These are phyloP conservation scores for Drosophila barbarae DNA, from an alignment of 2,888 invertebrate genomes.

Conservation along the genomic window DNA sequence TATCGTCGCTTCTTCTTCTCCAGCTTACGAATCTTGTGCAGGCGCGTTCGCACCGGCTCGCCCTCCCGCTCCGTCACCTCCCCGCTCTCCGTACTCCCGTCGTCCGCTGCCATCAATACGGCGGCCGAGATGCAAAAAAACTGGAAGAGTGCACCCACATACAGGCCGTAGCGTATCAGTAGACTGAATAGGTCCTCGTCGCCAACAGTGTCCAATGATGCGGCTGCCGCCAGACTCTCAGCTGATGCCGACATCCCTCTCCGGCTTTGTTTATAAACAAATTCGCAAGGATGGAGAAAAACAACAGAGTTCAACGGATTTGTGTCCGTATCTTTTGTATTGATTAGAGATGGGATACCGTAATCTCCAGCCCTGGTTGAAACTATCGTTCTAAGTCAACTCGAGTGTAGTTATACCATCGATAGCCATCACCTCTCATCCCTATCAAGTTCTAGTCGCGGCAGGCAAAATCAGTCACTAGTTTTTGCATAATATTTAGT, in stretches of 20 bases:
- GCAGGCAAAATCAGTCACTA: constrained; percentile 15
- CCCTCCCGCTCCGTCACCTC: constrained; percentile 34
- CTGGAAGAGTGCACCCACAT: constrained; percentile 93
- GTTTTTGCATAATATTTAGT: constrained; percentile 63
- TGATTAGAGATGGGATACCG: constrained; percentile 15
- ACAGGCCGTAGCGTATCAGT: constrained; percentile 88
- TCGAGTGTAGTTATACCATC: not conserved
- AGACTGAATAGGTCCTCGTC: constrained; percentile 86
- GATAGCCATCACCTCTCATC: constrained; percentile 15
- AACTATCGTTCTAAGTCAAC: constrained; percentile 1
- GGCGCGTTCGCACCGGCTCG: constrained; percentile 69
- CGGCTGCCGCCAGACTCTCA: constrained; percentile 45
- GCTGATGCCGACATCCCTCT: constrained; percentile 49
- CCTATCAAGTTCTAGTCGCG: constrained; percentile 14
- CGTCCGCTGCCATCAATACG: constrained; percentile 84
- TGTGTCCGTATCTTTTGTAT: constrained; percentile 28
- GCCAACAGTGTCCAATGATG: constrained; percentile 73
- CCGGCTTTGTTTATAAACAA: constrained; percentile 38
- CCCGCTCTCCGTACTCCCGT: constrained; percentile 45
- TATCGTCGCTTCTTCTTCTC: constrained; percentile 78
- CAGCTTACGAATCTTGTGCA: constrained; percentile 77
- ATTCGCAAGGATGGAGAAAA: constrained; percentile 3
- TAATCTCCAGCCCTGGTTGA: not conserved
- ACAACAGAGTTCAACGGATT: constrained; percentile 4
- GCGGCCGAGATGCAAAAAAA: constrained; percentile 90